phyloP scores from a whole-genome alignment of 2,888 invertebrate genomes.

The Oligia strigilis region DNA sequence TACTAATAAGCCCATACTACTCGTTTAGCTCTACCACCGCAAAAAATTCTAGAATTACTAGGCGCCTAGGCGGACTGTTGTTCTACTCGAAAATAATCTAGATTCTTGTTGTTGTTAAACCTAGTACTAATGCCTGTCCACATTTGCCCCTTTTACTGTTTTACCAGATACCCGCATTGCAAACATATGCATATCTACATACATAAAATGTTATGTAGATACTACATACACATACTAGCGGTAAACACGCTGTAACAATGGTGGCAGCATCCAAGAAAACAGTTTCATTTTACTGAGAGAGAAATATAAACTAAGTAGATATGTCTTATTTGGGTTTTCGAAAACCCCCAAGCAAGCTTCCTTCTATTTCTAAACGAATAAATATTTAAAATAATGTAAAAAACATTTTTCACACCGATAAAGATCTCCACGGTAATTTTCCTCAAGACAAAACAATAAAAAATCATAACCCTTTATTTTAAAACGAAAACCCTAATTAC shows the following conservation, averaged over 20 bases:
- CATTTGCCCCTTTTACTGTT: constrained; percentile 19
- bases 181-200: not conserved
- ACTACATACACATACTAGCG: too few species aligned
- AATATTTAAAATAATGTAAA: not conserved
- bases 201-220: not conserved
- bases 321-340: too few species aligned
- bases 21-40: too few species aligned
- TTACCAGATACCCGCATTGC: not conserved
- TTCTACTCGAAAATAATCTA: not conserved
- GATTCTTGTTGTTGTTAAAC: not conserved
- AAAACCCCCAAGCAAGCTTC: not conserved
- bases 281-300: not conserved
- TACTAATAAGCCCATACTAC: too few species aligned
- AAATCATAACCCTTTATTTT: constrained; percentile 70
- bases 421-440: constrained; percentile 35
- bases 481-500: constrained; percentile 72
- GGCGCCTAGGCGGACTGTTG: not conserved
- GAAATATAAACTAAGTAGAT: not conserved
- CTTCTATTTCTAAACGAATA: not conserved
- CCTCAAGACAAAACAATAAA: constrained; percentile 56
- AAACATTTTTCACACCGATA: not conserved
- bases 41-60: too few species aligned
- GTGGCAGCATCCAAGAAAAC: not conserved
- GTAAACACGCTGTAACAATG: too few species aligned
- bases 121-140: not conserved